A percentile compares a stretch with the other conserved stretches of the same genome.
Conservation (phyloP, 2,113 vertebrate species). For the Naja naja region DNA sequence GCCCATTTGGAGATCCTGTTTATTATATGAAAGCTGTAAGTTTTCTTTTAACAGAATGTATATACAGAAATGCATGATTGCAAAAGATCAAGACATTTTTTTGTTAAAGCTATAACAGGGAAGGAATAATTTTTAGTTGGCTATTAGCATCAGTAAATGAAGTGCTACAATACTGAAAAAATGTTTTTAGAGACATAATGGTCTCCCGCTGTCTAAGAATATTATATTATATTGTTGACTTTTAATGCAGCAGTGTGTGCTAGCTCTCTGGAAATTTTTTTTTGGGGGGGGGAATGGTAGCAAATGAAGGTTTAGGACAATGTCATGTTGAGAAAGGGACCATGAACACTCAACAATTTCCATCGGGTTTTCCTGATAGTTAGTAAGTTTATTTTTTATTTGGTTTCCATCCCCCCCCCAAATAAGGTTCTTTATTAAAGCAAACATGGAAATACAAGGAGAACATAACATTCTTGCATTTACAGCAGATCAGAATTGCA, state of each 20-base stretch:
- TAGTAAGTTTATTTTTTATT: background rate
- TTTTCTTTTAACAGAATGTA: background rate
- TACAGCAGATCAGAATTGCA: background rate
- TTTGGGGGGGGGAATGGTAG: background rate
- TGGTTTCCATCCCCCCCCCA: background rate
- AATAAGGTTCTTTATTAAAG: background rate
- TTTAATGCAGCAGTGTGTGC: slow-evolving; percentile 5
- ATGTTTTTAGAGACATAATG: background rate
- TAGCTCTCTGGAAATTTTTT: background rate
- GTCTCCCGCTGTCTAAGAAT: background rate
- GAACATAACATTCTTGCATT: background rate
- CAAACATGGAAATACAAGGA: background rate
- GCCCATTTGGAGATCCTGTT: background rate
- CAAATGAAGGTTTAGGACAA: background rate
- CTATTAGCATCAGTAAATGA: background rate
- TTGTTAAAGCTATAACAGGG: background rate
- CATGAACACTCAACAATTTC: background rate
- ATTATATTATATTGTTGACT: background rate
- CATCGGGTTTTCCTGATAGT: background rate
- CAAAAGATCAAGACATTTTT: background rate
- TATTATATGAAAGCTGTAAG: background rate
- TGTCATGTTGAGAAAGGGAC: background rate
- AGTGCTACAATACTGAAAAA: background rate
- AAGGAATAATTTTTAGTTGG: background rate
- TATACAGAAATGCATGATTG: background rate